A percentile compares a stretch with the other conserved stretches of the same genome.
Evolutionary conservation across 2,888 invertebrate species (phyloP).

Genomic region (Agelastica alni): DNA sequence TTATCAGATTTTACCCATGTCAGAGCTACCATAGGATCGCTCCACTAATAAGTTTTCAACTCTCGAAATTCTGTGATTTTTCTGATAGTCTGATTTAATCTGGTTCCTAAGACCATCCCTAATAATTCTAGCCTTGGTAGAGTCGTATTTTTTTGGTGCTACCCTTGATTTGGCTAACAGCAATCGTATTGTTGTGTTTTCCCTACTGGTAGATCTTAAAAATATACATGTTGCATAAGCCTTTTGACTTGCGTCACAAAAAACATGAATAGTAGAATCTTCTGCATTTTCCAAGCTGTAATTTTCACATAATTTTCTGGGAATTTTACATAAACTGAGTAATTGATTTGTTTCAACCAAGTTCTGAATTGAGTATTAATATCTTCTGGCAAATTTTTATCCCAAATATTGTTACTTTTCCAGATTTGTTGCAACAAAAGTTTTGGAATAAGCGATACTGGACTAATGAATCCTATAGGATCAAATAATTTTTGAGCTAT

Average conservation of each 20-base stretch:
- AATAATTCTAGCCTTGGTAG: slow-evolving; percentile 4
- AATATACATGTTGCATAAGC: no score
- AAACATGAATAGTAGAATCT: neutral
- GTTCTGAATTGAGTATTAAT: neutral
- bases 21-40: no score
- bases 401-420: slow-evolving; percentile 1
- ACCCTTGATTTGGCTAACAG: no score
- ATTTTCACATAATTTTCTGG: neutral
- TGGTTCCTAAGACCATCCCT: slow-evolving; percentile 1
- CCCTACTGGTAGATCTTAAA: no score
- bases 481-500: neutral
- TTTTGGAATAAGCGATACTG: neutral
- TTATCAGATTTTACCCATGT: no score
- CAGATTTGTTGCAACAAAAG: neutral
- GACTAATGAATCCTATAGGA: neutral
- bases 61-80: no score
- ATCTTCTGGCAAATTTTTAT: slow-evolving; percentile 3
- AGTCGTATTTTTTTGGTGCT: slow-evolving; percentile 5
- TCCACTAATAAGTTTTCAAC: no score
- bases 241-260: no score
- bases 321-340: slow-evolving; percentile 1
- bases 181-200: no score
- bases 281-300: slow-evolving; percentile 4
- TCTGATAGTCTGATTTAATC: no score
- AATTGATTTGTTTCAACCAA: slow-evolving; percentile 4